Percentiles rank a stretch among this genome's conserved stretches.
Evolutionary conservation across 1,140 invertebrate species (phyloP).

Genomic region (Saccostrea glomerata): DNA sequence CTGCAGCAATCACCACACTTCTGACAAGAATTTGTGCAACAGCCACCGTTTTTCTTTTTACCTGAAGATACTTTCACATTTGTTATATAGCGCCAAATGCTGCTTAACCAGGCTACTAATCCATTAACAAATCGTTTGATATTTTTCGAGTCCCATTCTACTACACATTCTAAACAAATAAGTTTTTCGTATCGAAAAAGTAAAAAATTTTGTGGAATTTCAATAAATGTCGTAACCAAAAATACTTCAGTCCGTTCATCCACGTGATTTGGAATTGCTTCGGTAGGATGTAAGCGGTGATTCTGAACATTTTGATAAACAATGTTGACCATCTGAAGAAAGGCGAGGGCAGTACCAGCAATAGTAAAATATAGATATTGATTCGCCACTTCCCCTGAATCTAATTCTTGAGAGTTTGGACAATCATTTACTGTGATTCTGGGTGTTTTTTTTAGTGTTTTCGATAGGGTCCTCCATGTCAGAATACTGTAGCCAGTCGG

Average conservation of each 20-base stretch:
- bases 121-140: constrained; percentile 9
- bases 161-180: background rate
- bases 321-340: background rate
- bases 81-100: background rate
- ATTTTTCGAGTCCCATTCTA: background rate
- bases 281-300: background rate
- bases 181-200: background rate
- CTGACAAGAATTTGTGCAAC: background rate
- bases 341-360: background rate
- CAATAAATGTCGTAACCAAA: background rate
- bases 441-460: background rate
- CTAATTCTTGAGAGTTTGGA: background rate
- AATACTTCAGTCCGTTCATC: background rate
- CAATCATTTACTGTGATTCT: background rate
- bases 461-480: background rate
- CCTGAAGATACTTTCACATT: background rate
- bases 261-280: background rate
- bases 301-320: background rate
- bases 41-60: background rate
- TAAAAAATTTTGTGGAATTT: background rate
- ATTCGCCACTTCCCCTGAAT: background rate
- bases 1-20: background rate
- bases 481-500: background rate
- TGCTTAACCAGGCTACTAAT: background rate
- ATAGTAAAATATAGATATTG: background rate